These are phyloP conservation scores for Zoanthus solanderi DNA, from an alignment of 92 coral and sea anemone species.

Conservation along the genomic window DNA sequence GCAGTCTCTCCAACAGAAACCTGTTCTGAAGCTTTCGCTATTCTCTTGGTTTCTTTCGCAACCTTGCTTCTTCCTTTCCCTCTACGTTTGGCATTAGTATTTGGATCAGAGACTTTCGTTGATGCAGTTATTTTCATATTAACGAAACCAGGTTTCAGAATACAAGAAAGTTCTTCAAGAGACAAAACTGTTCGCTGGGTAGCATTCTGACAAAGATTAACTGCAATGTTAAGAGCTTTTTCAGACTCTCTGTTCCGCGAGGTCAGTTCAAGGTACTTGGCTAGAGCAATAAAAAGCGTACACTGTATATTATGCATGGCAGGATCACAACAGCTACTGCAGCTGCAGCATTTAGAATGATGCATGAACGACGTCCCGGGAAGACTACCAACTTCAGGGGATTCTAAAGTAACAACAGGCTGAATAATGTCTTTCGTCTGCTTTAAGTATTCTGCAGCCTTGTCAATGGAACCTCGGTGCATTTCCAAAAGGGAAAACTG, in stretches of 20 bases:
- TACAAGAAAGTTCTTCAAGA: slow-evolving; percentile 58
- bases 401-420: slow-evolving; percentile 57
- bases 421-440: slow-evolving; percentile 53
- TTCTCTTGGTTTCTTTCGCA: slow-evolving; percentile 55
- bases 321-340: slow-evolving; percentile 75
- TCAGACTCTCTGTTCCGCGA: slow-evolving; percentile 57
- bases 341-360: slow-evolving; percentile 69
- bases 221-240: slow-evolving; percentile 44
- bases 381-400: slow-evolving; percentile 39
- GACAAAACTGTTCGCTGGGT: slow-evolving; percentile 34
- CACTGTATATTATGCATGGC: slow-evolving; percentile 66
- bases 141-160: slow-evolving; percentile 49
- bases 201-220: slow-evolving; percentile 67
- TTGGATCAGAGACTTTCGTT: slow-evolving; percentile 15
- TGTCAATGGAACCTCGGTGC: slow-evolving; percentile 66
- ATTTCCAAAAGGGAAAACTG: slow-evolving; percentile 72
- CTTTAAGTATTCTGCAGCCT: slow-evolving; percentile 66
- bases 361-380: slow-evolving; percentile 61
- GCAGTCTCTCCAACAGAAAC: slow-evolving; percentile 33
- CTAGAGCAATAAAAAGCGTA: slow-evolving; percentile 44
- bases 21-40: slow-evolving; percentile 28
- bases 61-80: slow-evolving; percentile 47
- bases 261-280: slow-evolving; percentile 63
- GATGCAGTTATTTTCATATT: neutral
- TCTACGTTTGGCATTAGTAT: slow-evolving; percentile 49